Percentiles rank a stretch among this genome's conserved stretches.
Conservation (phyloP, 2,113 vertebrate genomes). For the Melospiza georgiana region DNA sequence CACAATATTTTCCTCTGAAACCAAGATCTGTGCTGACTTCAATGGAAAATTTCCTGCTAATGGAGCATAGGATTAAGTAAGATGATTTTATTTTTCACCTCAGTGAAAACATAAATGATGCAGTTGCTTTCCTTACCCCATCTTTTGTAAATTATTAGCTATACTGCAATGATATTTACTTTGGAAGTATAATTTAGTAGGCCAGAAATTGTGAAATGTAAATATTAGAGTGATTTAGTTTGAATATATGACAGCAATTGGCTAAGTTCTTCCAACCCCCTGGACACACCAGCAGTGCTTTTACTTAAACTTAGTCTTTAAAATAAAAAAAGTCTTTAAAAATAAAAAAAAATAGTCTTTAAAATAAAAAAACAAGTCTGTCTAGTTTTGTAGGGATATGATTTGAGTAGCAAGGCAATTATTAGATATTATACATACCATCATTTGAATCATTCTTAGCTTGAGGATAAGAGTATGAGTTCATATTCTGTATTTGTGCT, state of each 20-base stretch:
- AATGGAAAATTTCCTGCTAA: conserved; percentile 1
- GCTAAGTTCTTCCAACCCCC: background rate
- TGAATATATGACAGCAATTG: background rate
- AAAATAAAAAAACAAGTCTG: background rate
- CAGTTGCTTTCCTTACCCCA: background rate
- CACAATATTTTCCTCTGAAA: background rate
- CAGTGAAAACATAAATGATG: background rate
- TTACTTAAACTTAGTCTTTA: background rate
- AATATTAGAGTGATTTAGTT: background rate
- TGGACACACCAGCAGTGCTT: background rate
- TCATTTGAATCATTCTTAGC: background rate
- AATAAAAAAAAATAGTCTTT: background rate
- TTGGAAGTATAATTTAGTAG: background rate
- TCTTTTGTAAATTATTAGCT: background rate
- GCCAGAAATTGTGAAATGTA: background rate
- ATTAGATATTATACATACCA: background rate
- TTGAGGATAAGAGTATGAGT: background rate
- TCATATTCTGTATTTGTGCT: background rate
- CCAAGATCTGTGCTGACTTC: background rate
- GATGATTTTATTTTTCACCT: background rate
- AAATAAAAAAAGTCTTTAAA: background rate
- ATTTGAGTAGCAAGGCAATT: background rate
- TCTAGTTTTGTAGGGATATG: background rate
- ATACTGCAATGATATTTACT: background rate
- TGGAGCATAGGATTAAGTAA: background rate